A percentile compares a stretch with the other conserved stretches of the same genome.
These are phyloP conservation scores for Silurus lanzhouensis DNA, from an alignment of 2,797 vertebrate genomes.

Conservation along the genomic window DNA sequence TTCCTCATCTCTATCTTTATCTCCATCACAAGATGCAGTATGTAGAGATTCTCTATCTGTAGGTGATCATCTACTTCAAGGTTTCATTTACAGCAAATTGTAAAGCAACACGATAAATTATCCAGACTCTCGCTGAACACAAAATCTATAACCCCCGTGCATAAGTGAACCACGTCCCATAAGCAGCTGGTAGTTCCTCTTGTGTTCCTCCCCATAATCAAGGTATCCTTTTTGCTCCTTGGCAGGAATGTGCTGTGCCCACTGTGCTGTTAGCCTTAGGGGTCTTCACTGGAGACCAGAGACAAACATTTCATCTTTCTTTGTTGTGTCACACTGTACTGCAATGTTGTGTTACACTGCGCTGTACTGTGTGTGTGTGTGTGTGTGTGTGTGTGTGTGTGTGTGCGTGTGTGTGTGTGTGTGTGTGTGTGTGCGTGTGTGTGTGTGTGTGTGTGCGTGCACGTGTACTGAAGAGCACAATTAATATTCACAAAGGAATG, in stretches of 20 bases:
- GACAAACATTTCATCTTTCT: background rate
- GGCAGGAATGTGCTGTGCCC: background rate
- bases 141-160: background rate
- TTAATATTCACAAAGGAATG: slow-evolving; percentile 10
- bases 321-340: background rate
- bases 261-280: background rate
- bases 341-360: too few relatives aligned
- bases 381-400: background rate
- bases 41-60: background rate
- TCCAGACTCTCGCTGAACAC: background rate
- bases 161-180: background rate
- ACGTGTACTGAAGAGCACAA: background rate
- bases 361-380: too few relatives aligned
- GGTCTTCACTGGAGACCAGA: background rate
- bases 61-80: background rate
- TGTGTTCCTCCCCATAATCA: background rate
- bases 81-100: background rate
- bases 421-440: background rate
- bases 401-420: background rate
- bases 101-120: background rate
- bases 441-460: background rate
- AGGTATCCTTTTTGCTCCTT: background rate
- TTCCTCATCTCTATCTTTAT: background rate
- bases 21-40: background rate
- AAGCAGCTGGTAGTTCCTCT: background rate